Conservation (phyloP, 2,113 vertebrate genomes). For the Callocephalon fimbriatum region DNA sequence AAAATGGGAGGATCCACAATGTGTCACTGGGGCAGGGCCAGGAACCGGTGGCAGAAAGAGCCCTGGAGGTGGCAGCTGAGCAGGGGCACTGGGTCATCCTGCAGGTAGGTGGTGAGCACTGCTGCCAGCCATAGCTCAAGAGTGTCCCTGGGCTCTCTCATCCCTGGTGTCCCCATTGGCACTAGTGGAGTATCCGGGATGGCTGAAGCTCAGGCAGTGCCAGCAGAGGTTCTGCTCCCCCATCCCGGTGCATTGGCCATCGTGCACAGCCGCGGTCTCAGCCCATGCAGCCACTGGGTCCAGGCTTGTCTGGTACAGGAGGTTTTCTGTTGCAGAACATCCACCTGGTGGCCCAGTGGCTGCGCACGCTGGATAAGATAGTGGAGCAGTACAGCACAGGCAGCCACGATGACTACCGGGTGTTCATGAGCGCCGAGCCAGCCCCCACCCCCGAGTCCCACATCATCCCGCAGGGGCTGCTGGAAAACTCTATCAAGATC, state of each 20-base stretch:
- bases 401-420: conserved; percentile 70
- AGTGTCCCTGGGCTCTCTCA: not conserved
- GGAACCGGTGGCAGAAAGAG: conserved; percentile 72
- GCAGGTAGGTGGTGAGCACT: conserved; percentile 53
- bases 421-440: conserved; percentile 78
- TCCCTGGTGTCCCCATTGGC: not conserved
- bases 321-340: conserved; percentile 70
- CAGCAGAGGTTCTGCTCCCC: not conserved
- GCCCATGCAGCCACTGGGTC: not conserved
- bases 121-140: not conserved
- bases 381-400: conserved; percentile 59
- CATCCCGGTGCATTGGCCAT: not conserved
- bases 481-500: conserved; percentile 82
- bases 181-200: not conserved
- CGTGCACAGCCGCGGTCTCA: not conserved
- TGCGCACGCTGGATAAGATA: conserved; percentile 73
- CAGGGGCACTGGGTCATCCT: conserved; percentile 83
- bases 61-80: conserved; percentile 69
- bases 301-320: not conserved
- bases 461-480: conserved; percentile 81
- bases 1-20: conserved; percentile 79
- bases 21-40: conserved; percentile 82
- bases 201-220: not conserved
- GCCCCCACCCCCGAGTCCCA: conserved; percentile 67
- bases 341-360: conserved; percentile 81